Conservation (phyloP, 64 coral and sea anemone species). For the Orbicella faveolata region DNA sequence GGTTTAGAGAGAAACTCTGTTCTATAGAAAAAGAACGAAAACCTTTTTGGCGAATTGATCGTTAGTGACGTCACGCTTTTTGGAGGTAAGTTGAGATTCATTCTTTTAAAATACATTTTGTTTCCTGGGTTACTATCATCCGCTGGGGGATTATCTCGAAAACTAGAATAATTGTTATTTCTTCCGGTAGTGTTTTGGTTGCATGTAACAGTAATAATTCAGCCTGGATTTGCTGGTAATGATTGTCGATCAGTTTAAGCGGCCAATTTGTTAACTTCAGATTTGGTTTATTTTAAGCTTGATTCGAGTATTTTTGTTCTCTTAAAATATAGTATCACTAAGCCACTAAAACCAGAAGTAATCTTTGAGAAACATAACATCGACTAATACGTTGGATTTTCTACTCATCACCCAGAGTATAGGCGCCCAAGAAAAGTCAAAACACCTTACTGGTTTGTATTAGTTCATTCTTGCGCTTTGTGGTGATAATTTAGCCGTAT, state of each 20-base stretch:
- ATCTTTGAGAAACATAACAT: not conserved
- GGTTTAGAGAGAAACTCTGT: too few relatives aligned
- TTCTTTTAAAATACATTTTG: conserved; percentile 33
- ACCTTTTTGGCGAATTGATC: not conserved
- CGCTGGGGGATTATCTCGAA: too few relatives aligned
- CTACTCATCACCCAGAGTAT: not conserved
- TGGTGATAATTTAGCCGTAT: not conserved
- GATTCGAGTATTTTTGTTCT: not conserved
- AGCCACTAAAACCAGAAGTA: not conserved
- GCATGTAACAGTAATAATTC: not conserved
- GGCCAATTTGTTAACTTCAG: not conserved
- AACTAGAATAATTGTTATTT: not conserved
- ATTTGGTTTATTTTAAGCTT: not conserved
- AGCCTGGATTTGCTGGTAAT: not conserved
- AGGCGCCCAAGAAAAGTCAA: not conserved
- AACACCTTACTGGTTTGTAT: not conserved
- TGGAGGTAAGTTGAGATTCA: not conserved
- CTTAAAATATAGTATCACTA: not conserved
- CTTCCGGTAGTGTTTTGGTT: not conserved
- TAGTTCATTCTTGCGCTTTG: not conserved
- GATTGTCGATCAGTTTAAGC: too few relatives aligned
- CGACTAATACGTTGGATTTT: not conserved
- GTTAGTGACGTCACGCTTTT: not conserved
- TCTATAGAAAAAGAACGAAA: too few relatives aligned
- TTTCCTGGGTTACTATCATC: not conserved